These are phyloP conservation scores for Cancer borealis DNA, from an alignment of 2,888 invertebrate genomes.

Conservation along the genomic window DNA sequence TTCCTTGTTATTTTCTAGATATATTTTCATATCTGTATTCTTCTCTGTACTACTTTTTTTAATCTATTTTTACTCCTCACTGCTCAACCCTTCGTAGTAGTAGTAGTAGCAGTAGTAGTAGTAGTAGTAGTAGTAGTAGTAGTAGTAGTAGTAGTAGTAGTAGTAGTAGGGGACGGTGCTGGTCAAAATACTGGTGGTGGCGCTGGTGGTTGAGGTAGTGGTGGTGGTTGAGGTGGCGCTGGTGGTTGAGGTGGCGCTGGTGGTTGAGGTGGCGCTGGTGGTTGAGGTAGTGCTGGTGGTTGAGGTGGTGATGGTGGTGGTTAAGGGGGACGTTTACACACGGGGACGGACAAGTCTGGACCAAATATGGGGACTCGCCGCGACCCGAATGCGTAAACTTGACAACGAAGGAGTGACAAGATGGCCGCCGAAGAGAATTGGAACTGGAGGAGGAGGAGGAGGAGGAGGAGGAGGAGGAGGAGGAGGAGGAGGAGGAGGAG, in stretches of 20 bases:
- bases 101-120: neutral
- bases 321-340: constrained; percentile 59
- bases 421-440: neutral
- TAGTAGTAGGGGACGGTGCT: neutral
- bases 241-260: neutral
- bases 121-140: constrained; percentile 42
- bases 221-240: neutral
- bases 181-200: neutral
- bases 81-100: neutral
- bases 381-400: constrained; percentile 64
- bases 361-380: constrained; percentile 38
- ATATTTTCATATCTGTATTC: neutral
- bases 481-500: constrained; percentile 37
- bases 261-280: neutral
- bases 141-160: neutral
- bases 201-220: neutral
- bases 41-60: no score
- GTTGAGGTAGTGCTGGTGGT: constrained; percentile 22
- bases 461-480: constrained; percentile 38
- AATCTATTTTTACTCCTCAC: neutral
- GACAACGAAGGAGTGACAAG: neutral
- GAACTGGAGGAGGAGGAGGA: neutral
- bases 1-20: neutral
- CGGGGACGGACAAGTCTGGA: constrained; percentile 55
- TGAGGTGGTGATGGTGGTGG: constrained; percentile 28